Evolutionary conservation across 23 tunicate genomes (phyloP), one percentile per base, ranked within the genome.

Genomic region (Pegea sp.): DNA sequence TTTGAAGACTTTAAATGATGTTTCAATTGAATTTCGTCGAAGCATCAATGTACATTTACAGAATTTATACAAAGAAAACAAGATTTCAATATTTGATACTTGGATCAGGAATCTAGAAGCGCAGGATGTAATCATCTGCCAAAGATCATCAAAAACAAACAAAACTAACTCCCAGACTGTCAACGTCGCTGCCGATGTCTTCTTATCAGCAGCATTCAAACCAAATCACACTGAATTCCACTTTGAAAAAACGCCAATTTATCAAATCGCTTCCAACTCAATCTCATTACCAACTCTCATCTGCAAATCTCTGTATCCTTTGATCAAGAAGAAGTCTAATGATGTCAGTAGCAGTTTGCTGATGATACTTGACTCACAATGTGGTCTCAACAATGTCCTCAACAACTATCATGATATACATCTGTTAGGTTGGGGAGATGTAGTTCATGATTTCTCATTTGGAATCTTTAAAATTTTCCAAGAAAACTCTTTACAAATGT

Each of bases 391-490:
- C 16, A 38, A 38, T 8, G 46, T 16, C 11, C 16, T 84, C 11
- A 49, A 74, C 11, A 33, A 26, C 21, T 84, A 67, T 58, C 84
- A 74, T 30, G 64, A 84, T 44, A 73, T 84, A 57, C 68, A 84
- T 57, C 53, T 84, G 32, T 67, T 84, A 76, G 92, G 61, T 22
- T 71, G 72, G 78, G 92, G 92, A 19, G 92, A 79, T 54, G 78
- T 71, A 0, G 64, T 79, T 63, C 72, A 70, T 48, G 57, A 70
- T 28, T 79, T 79, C 42, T 51, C 66, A 4, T 2, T 29, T 0
- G 26, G 42, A 11, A 43, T 79, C 1, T 70, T 64, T 48, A 32
- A 64, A 24, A 28, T 65, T 7, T 46, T 84, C 29, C 44, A 46
- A 22, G 34, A 44, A 24, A 77, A 84, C 28, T 34, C 46, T 8